Evolutionary conservation across 2,888 invertebrate species (phyloP).

Genomic region (Atethmia centrago): DNA sequence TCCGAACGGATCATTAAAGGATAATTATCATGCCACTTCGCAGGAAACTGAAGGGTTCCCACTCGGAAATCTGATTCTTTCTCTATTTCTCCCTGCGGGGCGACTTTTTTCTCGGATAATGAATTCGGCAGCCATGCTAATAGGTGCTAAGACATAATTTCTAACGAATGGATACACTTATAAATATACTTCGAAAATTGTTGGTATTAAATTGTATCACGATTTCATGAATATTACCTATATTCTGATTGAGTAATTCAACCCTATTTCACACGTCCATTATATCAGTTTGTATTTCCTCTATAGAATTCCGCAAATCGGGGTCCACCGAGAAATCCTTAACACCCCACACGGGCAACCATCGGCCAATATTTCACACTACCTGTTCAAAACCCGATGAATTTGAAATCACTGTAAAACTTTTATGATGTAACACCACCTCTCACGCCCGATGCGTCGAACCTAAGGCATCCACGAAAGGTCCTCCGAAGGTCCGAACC

Average conservation of each 20-base stretch:
- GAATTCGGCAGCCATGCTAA: constrained; percentile 38
- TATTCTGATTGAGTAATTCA: background rate
- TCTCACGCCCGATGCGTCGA: constrained; percentile 69
- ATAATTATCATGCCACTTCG: constrained; percentile 88
- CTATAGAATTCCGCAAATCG: background rate
- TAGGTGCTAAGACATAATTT: constrained; percentile 47
- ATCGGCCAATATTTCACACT: constrained; percentile 16
- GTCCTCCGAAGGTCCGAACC: constrained; percentile 80
- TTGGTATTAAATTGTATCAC: background rate
- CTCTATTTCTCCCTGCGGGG: constrained; percentile 72
- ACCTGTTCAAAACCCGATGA: constrained; percentile 24
- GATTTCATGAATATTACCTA: background rate
- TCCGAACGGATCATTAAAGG: constrained; percentile 86
- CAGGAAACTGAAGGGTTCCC: constrained; percentile 83
- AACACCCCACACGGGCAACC: background rate
- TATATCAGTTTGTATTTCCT: background rate
- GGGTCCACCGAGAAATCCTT: background rate
- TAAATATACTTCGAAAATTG: background rate
- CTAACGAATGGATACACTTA: constrained; percentile 20
- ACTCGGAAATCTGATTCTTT: constrained; percentile 88
- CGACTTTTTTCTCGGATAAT: constrained; percentile 70
- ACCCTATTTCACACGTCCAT: background rate
- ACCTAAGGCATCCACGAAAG: constrained; percentile 79
- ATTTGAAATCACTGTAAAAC: constrained; percentile 47
- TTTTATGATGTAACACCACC: constrained; percentile 53